phyloP scores from a whole-genome alignment of 2,888 invertebrate species.

The Siphlonurus alternatus region DNA sequence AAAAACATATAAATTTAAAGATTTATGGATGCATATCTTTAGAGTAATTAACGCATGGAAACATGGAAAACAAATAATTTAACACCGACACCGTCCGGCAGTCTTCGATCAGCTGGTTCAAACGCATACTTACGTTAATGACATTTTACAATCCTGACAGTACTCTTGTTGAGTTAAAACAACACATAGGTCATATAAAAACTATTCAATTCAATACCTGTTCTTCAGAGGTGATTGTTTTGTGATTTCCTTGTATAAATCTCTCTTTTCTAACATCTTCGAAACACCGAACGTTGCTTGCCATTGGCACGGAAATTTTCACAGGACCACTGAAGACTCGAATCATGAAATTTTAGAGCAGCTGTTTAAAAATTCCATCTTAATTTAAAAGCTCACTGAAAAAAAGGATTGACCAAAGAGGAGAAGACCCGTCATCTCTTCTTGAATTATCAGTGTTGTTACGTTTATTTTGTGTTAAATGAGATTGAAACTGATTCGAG shows the following conservation, averaged over 20 bases:
- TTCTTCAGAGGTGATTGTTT: constrained; percentile 38
- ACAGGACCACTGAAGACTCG: neutral
- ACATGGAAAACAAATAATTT: too few species aligned
- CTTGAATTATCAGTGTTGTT: neutral
- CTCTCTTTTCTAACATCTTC: constrained; percentile 25
- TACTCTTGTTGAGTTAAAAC: too few species aligned
- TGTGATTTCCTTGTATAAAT: constrained; percentile 41
- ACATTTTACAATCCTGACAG: too few species aligned
- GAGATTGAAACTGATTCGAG: neutral
- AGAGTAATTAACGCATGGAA: too few species aligned
- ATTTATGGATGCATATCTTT: too few species aligned
- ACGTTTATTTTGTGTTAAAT: neutral
- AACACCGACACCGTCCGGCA: too few species aligned
- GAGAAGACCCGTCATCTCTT: constrained; percentile 1
- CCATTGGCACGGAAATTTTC: neutral
- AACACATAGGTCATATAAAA: too few species aligned
- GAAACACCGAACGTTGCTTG: constrained; percentile 19
- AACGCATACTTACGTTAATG: too few species aligned
- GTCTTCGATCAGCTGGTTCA: too few species aligned
- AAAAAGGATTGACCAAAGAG: neutral
- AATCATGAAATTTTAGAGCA: neutral
- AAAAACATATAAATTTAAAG: too few species aligned
- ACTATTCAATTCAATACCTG: too few species aligned
- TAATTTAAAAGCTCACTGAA: neutral
- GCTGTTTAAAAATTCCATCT: neutral